Conservation (phyloP, 2,888 invertebrate species). For the Drosophila meridionalis region DNA sequence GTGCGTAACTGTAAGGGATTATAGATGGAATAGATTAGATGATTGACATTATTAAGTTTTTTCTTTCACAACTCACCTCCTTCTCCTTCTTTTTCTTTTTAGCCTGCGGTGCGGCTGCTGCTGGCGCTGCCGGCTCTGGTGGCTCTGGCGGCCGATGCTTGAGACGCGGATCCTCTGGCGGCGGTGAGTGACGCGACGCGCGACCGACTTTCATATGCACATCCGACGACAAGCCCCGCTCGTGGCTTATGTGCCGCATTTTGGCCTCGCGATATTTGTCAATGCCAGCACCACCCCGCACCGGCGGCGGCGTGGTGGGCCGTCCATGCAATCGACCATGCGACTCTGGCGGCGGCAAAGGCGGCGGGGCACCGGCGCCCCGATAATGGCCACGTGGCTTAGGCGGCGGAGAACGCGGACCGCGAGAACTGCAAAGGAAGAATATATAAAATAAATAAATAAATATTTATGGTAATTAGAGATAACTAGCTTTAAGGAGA, state of each 20-base stretch:
- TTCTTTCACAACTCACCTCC: constrained; percentile 77
- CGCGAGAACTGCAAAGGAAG: constrained; percentile 62
- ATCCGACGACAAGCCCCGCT: constrained; percentile 77
- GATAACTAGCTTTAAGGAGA: too few species aligned
- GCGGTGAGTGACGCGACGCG: constrained; percentile 85
- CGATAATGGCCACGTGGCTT: constrained; percentile 83
- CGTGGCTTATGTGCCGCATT: constrained; percentile 73
- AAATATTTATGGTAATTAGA: background rate
- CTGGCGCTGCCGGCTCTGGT: constrained; percentile 84
- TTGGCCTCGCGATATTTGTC: constrained; percentile 84
- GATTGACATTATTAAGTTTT: background rate
- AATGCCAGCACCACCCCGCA: constrained; percentile 56
- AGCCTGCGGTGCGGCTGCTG: constrained; percentile 77
- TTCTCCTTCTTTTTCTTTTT: constrained; percentile 86
- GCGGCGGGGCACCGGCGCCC: constrained; percentile 65
- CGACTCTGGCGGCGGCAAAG: constrained; percentile 69
- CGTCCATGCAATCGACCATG: constrained; percentile 82
- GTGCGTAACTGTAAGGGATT: constrained; percentile 77
- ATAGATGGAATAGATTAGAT: background rate
- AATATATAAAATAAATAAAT: background rate
- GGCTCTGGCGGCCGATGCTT: constrained; percentile 86
- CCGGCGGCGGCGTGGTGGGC: constrained; percentile 81
- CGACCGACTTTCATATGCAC: constrained; percentile 81
- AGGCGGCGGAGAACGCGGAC: constrained; percentile 84
- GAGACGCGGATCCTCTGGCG: constrained; percentile 87